These are phyloP conservation scores for Selenia dentaria DNA, from an alignment of 2,888 invertebrate species.

Conservation along the genomic window DNA sequence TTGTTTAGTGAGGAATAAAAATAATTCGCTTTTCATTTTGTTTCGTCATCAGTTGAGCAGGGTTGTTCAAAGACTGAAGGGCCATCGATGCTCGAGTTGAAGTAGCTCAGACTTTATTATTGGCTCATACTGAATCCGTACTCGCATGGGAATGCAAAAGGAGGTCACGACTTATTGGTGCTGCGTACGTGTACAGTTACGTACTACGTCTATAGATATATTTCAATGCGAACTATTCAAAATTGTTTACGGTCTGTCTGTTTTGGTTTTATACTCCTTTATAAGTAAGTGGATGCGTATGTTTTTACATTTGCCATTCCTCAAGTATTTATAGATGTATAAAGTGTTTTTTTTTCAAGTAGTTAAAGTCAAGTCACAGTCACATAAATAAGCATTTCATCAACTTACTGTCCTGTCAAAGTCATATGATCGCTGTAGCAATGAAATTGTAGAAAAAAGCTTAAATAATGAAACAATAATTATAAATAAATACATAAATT, in stretches of 20 bases:
- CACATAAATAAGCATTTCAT: too few species aligned
- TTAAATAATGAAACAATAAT: too few species aligned
- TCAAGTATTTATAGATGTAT: too few species aligned
- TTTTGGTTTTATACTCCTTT: not conserved
- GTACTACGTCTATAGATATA: not conserved
- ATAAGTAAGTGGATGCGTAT: too few species aligned
- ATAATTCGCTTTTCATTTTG: slow-evolving; percentile 73
- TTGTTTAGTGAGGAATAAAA: slow-evolving; percentile 67
- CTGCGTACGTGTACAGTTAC: slow-evolving; percentile 10
- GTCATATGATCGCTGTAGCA: too few species aligned
- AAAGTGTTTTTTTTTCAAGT: too few species aligned
- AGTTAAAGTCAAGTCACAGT: too few species aligned
- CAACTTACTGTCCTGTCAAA: too few species aligned
- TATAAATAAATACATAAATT: too few species aligned
- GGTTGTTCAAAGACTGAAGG: slow-evolving; percentile 69
- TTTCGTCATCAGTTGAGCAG: slow-evolving; percentile 67
- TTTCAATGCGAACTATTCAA: slow-evolving; percentile 7
- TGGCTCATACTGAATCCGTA: slow-evolving; percentile 65
- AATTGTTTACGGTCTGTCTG: slow-evolving; percentile 22
- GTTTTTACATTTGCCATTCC: too few species aligned
- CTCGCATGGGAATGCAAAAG: slow-evolving; percentile 66
- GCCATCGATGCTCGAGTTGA: slow-evolving; percentile 67
- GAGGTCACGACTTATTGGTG: slow-evolving; percentile 44
- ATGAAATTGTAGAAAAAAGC: too few species aligned
- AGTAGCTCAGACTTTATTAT: slow-evolving; percentile 77